Conservation (phyloP, 1,140 invertebrate genomes). For the Macrocentrus cingulum region DNA sequence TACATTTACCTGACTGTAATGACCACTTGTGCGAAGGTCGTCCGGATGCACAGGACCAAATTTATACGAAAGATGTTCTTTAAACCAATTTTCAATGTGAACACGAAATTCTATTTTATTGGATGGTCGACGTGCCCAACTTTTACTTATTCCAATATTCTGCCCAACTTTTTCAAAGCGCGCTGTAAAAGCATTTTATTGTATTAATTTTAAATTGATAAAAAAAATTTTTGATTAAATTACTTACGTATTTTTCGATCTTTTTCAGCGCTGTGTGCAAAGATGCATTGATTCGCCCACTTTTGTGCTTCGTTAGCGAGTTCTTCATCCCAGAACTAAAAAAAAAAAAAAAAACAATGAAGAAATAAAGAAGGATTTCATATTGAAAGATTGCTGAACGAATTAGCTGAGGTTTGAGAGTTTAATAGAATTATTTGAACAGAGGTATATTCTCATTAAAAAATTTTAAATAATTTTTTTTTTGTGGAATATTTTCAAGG, state of each 20-base stretch:
- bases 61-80: slow-evolving; percentile 69
- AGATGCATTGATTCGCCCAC: slow-evolving; percentile 52
- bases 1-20: slow-evolving; percentile 71
- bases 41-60: slow-evolving; percentile 51
- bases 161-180: slow-evolving; percentile 72
- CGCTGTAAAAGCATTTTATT: slow-evolving; percentile 43
- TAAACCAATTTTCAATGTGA: slow-evolving; percentile 73
- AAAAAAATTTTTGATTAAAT: neutral
- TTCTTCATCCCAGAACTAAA: slow-evolving; percentile 50
- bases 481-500: no score
- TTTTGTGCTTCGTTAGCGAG: slow-evolving; percentile 48
- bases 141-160: slow-evolving; percentile 67
- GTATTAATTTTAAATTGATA: neutral
- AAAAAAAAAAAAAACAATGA: neutral
- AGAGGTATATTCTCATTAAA: no score
- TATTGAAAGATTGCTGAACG: neutral
- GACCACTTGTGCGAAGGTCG: slow-evolving; percentile 67
- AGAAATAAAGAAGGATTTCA: neutral
- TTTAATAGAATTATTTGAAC: no score
- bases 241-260: slow-evolving; percentile 50
- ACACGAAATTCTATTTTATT: slow-evolving; percentile 67
- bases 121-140: slow-evolving; percentile 67
- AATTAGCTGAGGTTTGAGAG: neutral
- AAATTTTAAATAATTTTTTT: no score
- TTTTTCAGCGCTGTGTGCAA: slow-evolving; percentile 47